Conservation (phyloP, 2,888 invertebrate species). For the Phaonia tiefii region DNA sequence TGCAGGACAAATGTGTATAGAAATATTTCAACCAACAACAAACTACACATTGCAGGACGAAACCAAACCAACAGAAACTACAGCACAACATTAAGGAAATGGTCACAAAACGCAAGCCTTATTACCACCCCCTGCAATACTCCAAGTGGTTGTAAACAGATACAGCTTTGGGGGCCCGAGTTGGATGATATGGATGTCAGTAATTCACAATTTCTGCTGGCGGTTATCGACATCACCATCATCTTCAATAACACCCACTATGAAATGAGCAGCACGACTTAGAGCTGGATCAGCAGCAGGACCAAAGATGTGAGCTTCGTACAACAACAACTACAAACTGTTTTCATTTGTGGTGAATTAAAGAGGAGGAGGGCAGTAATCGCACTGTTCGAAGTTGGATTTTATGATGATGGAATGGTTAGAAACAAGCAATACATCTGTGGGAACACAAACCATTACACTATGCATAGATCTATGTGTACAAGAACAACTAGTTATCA, state of each 20-base stretch:
- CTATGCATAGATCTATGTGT: neutral
- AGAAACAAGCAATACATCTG: slow-evolving; percentile 37
- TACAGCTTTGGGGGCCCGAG: slow-evolving; percentile 31
- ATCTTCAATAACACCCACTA: slow-evolving; percentile 12
- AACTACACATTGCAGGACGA: slow-evolving; percentile 2
- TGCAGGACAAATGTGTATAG: slow-evolving; percentile 61
- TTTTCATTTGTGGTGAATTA: slow-evolving; percentile 36
- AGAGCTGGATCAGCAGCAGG: slow-evolving; percentile 9
- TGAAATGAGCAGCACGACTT: slow-evolving; percentile 24
- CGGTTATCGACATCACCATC: slow-evolving; percentile 57
- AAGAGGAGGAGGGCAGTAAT: neutral
- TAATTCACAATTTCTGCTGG: slow-evolving; percentile 62
- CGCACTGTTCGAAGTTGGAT: slow-evolving; percentile 3
- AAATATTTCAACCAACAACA: slow-evolving; percentile 36
- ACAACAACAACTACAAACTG: slow-evolving; percentile 1
- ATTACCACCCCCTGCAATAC: neutral
- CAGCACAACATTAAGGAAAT: slow-evolving; percentile 15
- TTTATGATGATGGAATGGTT: slow-evolving; percentile 29
- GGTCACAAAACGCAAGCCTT: slow-evolving; percentile 33
- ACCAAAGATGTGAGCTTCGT: too few species aligned
- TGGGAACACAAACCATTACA: slow-evolving; percentile 25
- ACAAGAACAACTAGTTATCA: slow-evolving; percentile 10
- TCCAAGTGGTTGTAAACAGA: slow-evolving; percentile 3
- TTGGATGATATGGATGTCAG: slow-evolving; percentile 19
- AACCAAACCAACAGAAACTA: neutral